Evolutionary conservation across 2,888 invertebrate genomes (phyloP), one percentile per base, ranked within the genome.

Genomic region (Miltochrista miniata): DNA sequence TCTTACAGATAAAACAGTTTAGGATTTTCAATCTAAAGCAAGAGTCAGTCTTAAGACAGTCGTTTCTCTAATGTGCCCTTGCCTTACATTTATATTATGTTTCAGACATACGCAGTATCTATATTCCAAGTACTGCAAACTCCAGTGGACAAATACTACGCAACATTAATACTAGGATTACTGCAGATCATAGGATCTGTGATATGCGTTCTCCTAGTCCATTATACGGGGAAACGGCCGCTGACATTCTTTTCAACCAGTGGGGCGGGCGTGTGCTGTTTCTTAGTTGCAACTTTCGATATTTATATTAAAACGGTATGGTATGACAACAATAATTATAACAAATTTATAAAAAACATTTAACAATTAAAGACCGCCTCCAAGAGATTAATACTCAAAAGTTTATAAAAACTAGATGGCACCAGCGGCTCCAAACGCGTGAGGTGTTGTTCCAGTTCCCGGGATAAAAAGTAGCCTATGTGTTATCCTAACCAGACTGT

Each of bases 141-240:
- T 0, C 96, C 96, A 0, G 93, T 96, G 53, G 94, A 96, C 71
- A 94, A 95, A 72, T 96, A 96, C 81, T 93, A 94, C 54, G 96
- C 96, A 0, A 95, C 96, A 0, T 92, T 96, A 35, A 84, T 95
- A 29, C 85, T 96, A 24, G 96, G 96, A 0, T 80, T 94, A 10
- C 93, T 94, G 0, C 95, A 96, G 81, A 86, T 96, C 45, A 50
- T 94, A 0, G 96, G 96, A 0, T 93, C 95, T 0, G 77, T 93
- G 2, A 59, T 93, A 7, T 96, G 96, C 65, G 95, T 96, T 0
- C 49, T 92, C 4, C 82, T 95, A 7, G 94, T 96, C 0, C 95
- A 95, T 64, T 94, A 94, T 64, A 93, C 94, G 0, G 96, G 96
- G 1, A 96, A 96, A 74, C 88, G 96, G 9, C 92, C 93, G 0